phyloP scores from a whole-genome alignment of 2,797 vertebrate genomes.

The Thamnophis elegans region DNA sequence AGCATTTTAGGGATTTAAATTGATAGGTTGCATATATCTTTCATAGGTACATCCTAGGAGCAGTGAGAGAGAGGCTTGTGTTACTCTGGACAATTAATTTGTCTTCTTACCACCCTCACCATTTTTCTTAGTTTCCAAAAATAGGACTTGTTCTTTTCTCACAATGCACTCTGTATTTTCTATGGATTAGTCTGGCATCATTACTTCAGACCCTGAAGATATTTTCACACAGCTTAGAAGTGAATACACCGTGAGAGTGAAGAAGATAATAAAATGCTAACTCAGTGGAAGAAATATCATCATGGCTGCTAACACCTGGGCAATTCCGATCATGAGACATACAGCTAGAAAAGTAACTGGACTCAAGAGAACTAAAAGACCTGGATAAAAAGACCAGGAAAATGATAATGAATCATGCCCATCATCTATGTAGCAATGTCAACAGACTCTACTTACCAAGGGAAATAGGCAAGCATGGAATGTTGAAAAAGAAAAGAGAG shows the following conservation, averaged over 20 bases:
- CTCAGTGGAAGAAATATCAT: neutral
- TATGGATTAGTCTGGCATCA: neutral
- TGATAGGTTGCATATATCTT: neutral
- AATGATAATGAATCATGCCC: neutral
- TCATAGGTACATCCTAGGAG: neutral
- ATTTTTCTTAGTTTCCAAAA: neutral
- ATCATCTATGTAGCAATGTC: neutral
- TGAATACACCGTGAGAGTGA: neutral
- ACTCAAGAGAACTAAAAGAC: neutral
- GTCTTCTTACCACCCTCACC: neutral
- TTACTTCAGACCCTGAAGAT: neutral
- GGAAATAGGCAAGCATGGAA: neutral
- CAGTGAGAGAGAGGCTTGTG: neutral
- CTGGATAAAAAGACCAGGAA: neutral
- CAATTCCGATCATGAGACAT: neutral
- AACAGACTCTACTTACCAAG: neutral
- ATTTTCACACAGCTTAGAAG: neutral
- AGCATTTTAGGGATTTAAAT: neutral
- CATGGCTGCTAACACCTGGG: neutral
- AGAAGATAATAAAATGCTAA: neutral
- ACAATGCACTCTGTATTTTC: neutral
- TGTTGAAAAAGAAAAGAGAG: neutral
- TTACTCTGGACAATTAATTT: neutral
- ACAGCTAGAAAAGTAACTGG: neutral
- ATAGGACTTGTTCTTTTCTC: neutral